Conservation (phyloP, 2,797 vertebrate species). For the Epinephelus awoara region DNA sequence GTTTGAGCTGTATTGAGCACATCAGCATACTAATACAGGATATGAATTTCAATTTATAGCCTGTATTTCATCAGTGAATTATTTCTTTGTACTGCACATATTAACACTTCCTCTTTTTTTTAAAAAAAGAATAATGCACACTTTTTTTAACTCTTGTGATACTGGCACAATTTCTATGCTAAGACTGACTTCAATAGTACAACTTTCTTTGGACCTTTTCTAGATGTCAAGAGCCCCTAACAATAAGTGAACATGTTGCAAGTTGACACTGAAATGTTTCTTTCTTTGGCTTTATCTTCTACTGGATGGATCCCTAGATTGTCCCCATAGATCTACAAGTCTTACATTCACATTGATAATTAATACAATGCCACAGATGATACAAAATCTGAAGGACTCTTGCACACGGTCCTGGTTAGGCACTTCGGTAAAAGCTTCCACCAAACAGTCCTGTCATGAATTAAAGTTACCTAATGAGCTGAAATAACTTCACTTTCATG, state of each 20-base stretch:
- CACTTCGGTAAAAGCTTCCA: constrained; percentile 19
- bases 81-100: background rate
- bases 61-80: background rate
- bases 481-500: constrained; percentile 63
- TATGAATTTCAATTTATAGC: background rate
- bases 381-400: background rate
- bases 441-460: constrained; percentile 37
- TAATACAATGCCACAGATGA: background rate
- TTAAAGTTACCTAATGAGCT: constrained; percentile 49
- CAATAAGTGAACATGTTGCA: too few relatives aligned
- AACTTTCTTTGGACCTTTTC: too few relatives aligned
- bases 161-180: too few relatives aligned
- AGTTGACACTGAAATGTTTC: too few relatives aligned
- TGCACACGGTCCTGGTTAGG: constrained; percentile 16
- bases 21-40: background rate
- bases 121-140: too few relatives aligned
- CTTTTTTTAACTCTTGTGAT: too few relatives aligned
- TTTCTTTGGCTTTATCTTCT: too few relatives aligned
- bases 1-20: background rate
- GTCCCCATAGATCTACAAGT: background rate
- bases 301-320: too few relatives aligned
- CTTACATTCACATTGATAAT: background rate
- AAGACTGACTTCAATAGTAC: too few relatives aligned
- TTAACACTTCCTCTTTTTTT: background rate
- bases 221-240: too few relatives aligned